A percentile compares a stretch with the other conserved stretches of the same genome.
These are phyloP conservation scores for Amblyopsis rosae DNA, from an alignment of 2,113 vertebrate species.

Conservation along the genomic window DNA sequence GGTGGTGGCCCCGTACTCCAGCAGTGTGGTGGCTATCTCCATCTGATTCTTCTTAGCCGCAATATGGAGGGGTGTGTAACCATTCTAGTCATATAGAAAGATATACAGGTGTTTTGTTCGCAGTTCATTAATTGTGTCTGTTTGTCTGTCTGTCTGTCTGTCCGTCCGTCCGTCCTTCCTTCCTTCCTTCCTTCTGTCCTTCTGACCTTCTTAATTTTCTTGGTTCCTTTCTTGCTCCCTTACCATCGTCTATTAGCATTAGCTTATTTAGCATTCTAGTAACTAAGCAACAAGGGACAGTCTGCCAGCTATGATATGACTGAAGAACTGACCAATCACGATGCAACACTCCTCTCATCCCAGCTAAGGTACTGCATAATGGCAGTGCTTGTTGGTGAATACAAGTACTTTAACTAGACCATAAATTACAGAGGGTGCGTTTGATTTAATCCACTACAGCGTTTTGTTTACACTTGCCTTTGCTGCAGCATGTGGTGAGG, in stretches of 20 bases:
- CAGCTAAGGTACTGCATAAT: background rate
- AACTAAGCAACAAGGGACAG: too few species aligned
- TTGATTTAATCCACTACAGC: background rate
- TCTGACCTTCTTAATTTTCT: background rate
- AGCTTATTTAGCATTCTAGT: background rate
- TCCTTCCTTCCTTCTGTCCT: background rate
- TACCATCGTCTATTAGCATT: background rate
- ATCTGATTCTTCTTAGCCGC: slow-evolving; percentile 99
- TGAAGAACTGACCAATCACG: slow-evolving; percentile 19
- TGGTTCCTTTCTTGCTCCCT: background rate
- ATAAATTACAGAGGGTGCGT: slow-evolving; percentile 24
- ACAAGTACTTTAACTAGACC: slow-evolving; percentile 61
- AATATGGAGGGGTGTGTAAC: slow-evolving; percentile 96
- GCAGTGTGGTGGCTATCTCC: slow-evolving; percentile 94
- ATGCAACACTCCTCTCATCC: background rate
- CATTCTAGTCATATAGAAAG: slow-evolving; percentile 81
- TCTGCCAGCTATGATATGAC: slow-evolving; percentile 8
- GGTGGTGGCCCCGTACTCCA: slow-evolving; percentile 94
- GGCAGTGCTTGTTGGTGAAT: background rate
- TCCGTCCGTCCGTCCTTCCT: background rate
- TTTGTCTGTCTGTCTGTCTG: background rate
- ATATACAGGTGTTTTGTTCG: slow-evolving; percentile 14
- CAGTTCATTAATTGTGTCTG: background rate
- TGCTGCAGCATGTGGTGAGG: slow-evolving; percentile 92
- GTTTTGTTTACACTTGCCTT: slow-evolving; percentile 81